These are phyloP conservation scores for Monodelphis domestica DNA, from an alignment of 2,797 vertebrate species.

Conservation along the genomic window DNA sequence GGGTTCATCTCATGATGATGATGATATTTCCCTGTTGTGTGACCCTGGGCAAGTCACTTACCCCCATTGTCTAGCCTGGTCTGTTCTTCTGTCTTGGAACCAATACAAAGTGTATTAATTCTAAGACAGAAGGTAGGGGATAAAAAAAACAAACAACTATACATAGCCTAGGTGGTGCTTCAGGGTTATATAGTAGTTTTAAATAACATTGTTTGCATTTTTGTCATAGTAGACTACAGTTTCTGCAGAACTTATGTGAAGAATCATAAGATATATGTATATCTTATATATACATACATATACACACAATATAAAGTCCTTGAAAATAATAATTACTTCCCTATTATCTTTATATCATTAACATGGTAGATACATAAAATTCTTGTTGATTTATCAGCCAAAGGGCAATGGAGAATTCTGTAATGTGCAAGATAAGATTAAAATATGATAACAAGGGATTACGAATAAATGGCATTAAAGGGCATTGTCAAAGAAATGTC, in stretches of 20 bases:
- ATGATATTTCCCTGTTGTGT: too few species aligned
- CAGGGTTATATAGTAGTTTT: neutral
- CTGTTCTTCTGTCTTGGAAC: too few species aligned
- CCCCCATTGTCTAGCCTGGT: too few species aligned
- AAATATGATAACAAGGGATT: neutral
- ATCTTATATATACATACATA: too few species aligned
- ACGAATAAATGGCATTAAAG: neutral
- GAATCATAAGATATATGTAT: neutral
- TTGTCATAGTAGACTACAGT: neutral
- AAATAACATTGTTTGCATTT: neutral
- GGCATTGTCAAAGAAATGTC: neutral
- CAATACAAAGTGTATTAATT: too few species aligned
- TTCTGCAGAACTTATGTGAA: too few species aligned
- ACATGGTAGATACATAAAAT: neutral
- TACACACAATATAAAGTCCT: neutral
- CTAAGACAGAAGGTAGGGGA: too few species aligned
- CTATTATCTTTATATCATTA: neutral
- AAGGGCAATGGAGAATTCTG: neutral
- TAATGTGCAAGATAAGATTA: neutral
- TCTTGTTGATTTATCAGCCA: neutral
- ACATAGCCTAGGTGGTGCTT: neutral
- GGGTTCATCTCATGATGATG: too few species aligned
- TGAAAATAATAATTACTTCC: neutral
- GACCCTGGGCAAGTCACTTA: too few species aligned
- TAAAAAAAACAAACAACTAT: too few species aligned